phyloP scores from a whole-genome alignment of 2,888 invertebrate species.

The Meliscaeva auricollis region DNA sequence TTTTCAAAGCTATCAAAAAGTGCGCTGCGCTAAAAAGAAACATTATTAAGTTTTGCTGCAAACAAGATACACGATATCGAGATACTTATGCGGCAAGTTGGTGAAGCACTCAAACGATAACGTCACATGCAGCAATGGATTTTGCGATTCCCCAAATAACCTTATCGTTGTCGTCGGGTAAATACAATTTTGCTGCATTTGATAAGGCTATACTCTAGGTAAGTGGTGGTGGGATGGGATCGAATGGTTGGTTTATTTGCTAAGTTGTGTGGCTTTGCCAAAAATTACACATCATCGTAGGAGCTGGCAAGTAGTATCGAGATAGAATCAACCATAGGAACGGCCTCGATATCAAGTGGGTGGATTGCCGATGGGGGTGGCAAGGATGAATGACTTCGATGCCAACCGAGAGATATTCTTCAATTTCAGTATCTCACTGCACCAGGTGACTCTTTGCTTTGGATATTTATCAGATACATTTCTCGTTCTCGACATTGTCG shows the following conservation, averaged over 20 bases:
- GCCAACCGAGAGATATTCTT: constrained; percentile 31
- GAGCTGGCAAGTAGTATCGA: constrained; percentile 23
- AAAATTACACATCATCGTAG: constrained; percentile 47
- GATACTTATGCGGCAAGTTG: constrained; percentile 65
- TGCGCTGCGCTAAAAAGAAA: constrained; percentile 42
- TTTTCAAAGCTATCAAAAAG: constrained; percentile 32
- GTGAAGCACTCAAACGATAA: constrained; percentile 47
- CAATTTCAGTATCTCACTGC: constrained; percentile 13
- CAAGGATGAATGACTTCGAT: constrained; percentile 25
- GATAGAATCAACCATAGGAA: constrained; percentile 12
- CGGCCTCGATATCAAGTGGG: constrained; percentile 37
- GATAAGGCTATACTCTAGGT: constrained; percentile 43
- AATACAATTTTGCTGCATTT: constrained; percentile 74
- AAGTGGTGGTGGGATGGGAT: neutral
- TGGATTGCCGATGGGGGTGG: constrained; percentile 18
- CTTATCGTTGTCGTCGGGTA: constrained; percentile 60
- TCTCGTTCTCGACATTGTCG: too few relatives aligned
- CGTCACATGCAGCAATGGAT: constrained; percentile 64
- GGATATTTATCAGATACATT: constrained; percentile 38
- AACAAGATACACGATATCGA: constrained; percentile 63
- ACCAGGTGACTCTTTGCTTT: constrained; percentile 51
- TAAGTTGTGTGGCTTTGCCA: constrained; percentile 58
- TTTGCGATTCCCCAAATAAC: constrained; percentile 43
- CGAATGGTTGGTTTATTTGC: constrained; percentile 42
- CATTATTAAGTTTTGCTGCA: constrained; percentile 25